Base-by-base conservation (phyloP, 2,888 invertebrate species). In the Cryptosula pallasiana region DNA sequence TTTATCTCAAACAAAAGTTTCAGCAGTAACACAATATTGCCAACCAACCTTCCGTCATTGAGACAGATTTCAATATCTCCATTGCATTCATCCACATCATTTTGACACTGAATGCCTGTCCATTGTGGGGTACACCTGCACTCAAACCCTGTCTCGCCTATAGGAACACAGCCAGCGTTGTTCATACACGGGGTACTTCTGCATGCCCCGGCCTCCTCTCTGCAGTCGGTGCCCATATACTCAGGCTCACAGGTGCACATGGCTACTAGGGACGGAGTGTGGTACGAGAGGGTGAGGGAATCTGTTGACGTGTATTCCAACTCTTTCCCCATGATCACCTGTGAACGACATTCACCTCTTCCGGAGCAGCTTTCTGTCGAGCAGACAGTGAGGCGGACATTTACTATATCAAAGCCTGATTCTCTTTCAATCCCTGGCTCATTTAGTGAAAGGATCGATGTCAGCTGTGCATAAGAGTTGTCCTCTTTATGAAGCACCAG, bases 171-270 rank as follows among this genome's bases (percentile, higher is more conserved):
- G 63, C 92, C 88, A 35, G 95, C 95, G 34, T 93, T 94, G 82
- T 94, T 88, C 75, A 92, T 86, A 79, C 96, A 96, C n/a, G 95
- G 95, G 84, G 95, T 94, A 0, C 94, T 93, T 74, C 94, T 88
- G 81, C 96, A 97, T 0, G 93, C 92, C 82, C 95, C 94, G 0
- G 93, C 91, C 1, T 84, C 80, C 27, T 91, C 90, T 86, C 95
- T 94, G 83, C 96, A 97, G 77, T 91, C 91, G 82, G 92, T 92
- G 1, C 97, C 96, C 16, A 93, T 89, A 83, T 93, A 96, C 0
- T 95, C 95, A 1, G 93, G 92, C 1, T 94, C 89, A 82, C 96
- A 97, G 0, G 93, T 87, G 79, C 96, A 97, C 1, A 32, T 27
- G 9, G 63, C 29, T 32, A 25, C 3, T n/a, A 63, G 63, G 13